Conservation (phyloP, 2,797 vertebrate species). For the Parambassis ranga region DNA sequence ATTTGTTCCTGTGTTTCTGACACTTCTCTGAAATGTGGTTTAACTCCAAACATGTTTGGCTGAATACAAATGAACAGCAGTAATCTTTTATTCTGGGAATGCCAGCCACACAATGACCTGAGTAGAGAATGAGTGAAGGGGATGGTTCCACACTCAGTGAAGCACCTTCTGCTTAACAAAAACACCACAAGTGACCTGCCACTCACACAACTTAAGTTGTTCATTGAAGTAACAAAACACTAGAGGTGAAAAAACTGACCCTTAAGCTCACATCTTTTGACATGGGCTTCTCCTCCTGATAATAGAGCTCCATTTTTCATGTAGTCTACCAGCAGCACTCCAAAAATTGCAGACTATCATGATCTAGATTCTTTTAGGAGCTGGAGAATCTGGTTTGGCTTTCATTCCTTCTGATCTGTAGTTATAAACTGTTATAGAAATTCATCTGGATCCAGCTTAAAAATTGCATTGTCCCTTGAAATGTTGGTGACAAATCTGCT, state of each 20-base stretch:
- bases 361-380: too few relatives aligned
- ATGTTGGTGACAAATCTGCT: too few relatives aligned
- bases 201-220: slow-evolving; percentile 28
- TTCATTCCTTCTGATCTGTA: too few relatives aligned
- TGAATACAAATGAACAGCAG: slow-evolving; percentile 35
- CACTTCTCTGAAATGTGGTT: slow-evolving; percentile 3
- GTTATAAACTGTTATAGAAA: too few relatives aligned
- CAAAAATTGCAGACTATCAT: too few relatives aligned
- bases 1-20: slow-evolving; percentile 5
- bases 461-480: too few relatives aligned
- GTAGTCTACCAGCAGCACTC: too few relatives aligned
- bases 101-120: slow-evolving; percentile 40
- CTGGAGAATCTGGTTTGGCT: too few relatives aligned
- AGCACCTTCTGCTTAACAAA: slow-evolving; percentile 38
- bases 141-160: slow-evolving; percentile 15
- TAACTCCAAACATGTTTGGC: slow-evolving; percentile 9
- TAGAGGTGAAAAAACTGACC: background rate
- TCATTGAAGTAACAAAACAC: slow-evolving; percentile 5
- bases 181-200: slow-evolving; percentile 54
- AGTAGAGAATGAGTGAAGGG: slow-evolving; percentile 21
- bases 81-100: slow-evolving; percentile 28
- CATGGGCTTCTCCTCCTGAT: too few relatives aligned
- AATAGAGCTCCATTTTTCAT: too few relatives aligned
- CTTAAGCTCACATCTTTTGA: too few relatives aligned
- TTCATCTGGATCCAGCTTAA: too few relatives aligned